Percentiles rank a stretch among this genome's conserved stretches.
Conservation (phyloP, 2,888 invertebrate genomes). For the Boloria selene region DNA sequence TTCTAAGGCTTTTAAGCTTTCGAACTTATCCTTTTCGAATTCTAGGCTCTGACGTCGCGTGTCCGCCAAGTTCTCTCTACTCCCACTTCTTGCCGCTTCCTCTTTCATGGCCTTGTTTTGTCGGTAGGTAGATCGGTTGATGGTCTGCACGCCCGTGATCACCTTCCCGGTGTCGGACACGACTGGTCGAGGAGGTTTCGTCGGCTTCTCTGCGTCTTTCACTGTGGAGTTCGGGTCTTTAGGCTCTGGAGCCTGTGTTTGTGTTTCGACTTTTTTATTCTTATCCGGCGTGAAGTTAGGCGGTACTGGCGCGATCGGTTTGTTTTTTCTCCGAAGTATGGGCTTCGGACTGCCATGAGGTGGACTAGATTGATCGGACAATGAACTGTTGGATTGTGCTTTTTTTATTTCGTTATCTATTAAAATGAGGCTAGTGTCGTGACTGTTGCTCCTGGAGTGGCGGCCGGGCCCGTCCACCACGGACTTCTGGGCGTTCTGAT, state of each 20-base stretch:
- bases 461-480: slow-evolving; percentile 56
- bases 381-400: slow-evolving; percentile 86
- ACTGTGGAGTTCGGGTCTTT: slow-evolving; percentile 48
- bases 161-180: slow-evolving; percentile 75
- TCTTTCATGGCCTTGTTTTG: slow-evolving; percentile 76
- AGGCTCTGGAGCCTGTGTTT: slow-evolving; percentile 48
- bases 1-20: slow-evolving; percentile 49
- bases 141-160: slow-evolving; percentile 81
- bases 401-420: slow-evolving; percentile 79
- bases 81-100: slow-evolving; percentile 65
- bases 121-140: slow-evolving; percentile 83
- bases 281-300: slow-evolving; percentile 83
- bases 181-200: slow-evolving; percentile 85
- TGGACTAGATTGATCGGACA: slow-evolving; percentile 86
- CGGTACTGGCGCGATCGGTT: slow-evolving; percentile 87
- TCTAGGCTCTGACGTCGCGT: slow-evolving; percentile 80
- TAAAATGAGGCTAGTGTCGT: slow-evolving; percentile 81
- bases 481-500: slow-evolving; percentile 45
- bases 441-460: slow-evolving; percentile 83
- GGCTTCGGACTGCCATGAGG: slow-evolving; percentile 89
- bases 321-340: slow-evolving; percentile 87
- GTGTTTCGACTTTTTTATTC: slow-evolving; percentile 58
- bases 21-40: slow-evolving; percentile 76
- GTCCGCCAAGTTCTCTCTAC: slow-evolving; percentile 71
- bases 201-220: slow-evolving; percentile 77